Conservation (phyloP, 2,888 invertebrate genomes). For the Drosophila ochracea region DNA sequence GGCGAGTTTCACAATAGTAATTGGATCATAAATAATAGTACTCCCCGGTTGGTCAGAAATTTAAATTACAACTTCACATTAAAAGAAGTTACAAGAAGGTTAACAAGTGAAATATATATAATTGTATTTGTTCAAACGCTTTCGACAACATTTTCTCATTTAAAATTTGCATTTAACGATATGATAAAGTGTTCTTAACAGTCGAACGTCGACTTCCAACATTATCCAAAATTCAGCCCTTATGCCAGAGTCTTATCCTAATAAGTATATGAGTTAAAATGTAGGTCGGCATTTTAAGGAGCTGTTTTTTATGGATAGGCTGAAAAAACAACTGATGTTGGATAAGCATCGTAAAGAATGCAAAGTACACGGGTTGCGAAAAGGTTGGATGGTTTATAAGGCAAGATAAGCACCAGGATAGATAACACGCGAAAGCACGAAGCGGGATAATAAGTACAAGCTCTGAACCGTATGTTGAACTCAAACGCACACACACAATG, state of each 20-base stretch:
- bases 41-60: not conserved
- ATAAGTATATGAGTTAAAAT: not conserved
- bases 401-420: not conserved
- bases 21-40: not conserved
- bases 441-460: not conserved
- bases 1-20: not conserved
- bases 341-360: not conserved
- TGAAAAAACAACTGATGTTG: not conserved
- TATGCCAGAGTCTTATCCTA: not conserved
- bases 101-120: not conserved
- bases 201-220: not conserved
- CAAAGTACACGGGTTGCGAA: not conserved
- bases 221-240: not conserved
- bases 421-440: slow-evolving; percentile 6
- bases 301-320: not conserved
- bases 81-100: not conserved
- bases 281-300: not conserved
- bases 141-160: not conserved
- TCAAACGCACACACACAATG: not conserved
- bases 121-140: not conserved
- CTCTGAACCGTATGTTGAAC: not conserved
- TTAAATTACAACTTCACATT: not conserved
- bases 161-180: not conserved
- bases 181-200: not conserved
- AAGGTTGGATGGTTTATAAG: not conserved